A percentile compares a stretch with the other conserved stretches of the same genome.
These are phyloP conservation scores for Hyphantria cunea DNA, from an alignment of 1,140 invertebrate genomes.

Conservation along the genomic window DNA sequence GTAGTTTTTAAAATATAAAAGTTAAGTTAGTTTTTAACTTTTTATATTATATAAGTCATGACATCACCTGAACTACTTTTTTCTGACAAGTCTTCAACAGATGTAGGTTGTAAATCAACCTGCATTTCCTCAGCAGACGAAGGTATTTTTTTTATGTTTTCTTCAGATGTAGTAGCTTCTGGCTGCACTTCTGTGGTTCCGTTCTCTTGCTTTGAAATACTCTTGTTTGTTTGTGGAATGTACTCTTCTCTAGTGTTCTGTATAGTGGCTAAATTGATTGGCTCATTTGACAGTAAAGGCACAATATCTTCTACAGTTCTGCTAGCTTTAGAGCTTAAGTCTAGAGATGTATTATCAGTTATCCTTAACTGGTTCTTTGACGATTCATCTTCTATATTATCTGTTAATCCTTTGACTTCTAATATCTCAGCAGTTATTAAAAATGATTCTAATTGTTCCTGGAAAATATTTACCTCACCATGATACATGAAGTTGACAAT, in stretches of 20 bases:
- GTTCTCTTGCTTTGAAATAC: conserved; percentile 47
- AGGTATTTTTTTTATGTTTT: conserved; percentile 40
- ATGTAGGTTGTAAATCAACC: conserved; percentile 63
- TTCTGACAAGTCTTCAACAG: conserved; percentile 71
- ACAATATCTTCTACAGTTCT: conserved; percentile 54
- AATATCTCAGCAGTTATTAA: conserved; percentile 93
- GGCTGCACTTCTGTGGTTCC: conserved; percentile 44
- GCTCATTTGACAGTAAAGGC: conserved; percentile 59
- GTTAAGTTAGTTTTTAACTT: too few relatives aligned
- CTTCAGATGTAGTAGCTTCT: conserved; percentile 39
- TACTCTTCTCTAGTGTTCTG: conserved; percentile 59
- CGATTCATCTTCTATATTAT: conserved; percentile 75
- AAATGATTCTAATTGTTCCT: conserved; percentile 93
- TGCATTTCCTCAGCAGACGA: conserved; percentile 64
- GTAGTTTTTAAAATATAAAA: too few relatives aligned
- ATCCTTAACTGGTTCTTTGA: conserved; percentile 61
- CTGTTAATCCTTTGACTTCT: conserved; percentile 93
- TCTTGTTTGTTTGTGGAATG: conserved; percentile 51
- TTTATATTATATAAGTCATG: too few relatives aligned
- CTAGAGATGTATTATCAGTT: conserved; percentile 64
- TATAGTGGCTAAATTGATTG: conserved; percentile 70
- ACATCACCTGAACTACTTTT: conserved; percentile 71
- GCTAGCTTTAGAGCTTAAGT: conserved; percentile 68
- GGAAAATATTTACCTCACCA: conserved; percentile 95
- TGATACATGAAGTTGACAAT: conserved; percentile 93